Evolutionary conservation across 2,888 invertebrate genomes (phyloP), one percentile per base, ranked within the genome.

Genomic region (Acrobasis repandana): DNA sequence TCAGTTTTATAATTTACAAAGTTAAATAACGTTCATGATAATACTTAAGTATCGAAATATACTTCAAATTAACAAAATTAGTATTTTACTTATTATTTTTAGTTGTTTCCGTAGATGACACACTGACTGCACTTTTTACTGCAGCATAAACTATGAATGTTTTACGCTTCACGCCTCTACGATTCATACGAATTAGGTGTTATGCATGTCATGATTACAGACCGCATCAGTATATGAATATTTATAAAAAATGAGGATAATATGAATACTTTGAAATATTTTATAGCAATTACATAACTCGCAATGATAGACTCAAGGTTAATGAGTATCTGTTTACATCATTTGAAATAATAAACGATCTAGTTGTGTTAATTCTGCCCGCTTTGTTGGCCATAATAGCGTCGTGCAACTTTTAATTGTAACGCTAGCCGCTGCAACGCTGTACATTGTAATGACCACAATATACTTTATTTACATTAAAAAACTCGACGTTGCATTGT

Each of bases 261-360:
- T 56, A 57, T 18, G 50, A 54, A 38, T 36, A 48, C 15, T 57
- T 56, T 9, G 15, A 46, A 47, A 33, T 15, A 33, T 58, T 58
- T 50, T 50, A 38, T 38, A n/a, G 38, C 14, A 64, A 60, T 61
- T 63, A 61, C 61, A 57, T 61, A 57, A 60, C 60, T 61, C 57
- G 58, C 61, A 63, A 60, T 62, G 56, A 63, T 60, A 58, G 46
- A 61, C 36, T 52, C 67, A 72, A 72, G 70, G 70, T 65, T 63
- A 67, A 63, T 70, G 59, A 62, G 59, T 68, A 71, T 70, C 64
- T 64, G 61, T 65, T 69, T 65, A 65, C 68, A 69, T 70, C 70
- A 74, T 64, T 66, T 69, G 65, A 67, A 65, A 67, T 62, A 61
- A 66, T 64, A 64, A 59, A 71, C 69, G 49, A 49, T 48, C 58